Base-by-base conservation (phyloP, 1,140 invertebrate genomes). In the Papilio aristodemus region DNA sequence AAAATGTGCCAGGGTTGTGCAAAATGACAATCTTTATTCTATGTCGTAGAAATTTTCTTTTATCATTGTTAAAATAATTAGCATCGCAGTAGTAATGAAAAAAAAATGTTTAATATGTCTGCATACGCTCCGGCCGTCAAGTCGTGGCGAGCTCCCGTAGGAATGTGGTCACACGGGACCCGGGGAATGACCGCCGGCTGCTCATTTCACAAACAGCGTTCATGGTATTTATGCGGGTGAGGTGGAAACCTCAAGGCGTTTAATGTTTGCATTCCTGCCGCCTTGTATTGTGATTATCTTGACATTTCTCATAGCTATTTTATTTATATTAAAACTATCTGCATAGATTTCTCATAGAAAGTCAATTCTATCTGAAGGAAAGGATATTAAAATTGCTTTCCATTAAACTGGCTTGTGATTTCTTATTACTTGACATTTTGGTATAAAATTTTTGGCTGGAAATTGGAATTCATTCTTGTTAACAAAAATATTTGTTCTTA, bases 131-230 rank as follows among this genome's bases (percentile, higher is more conserved):
- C 22, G 19, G 64, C 69, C 68, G 70, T 73, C 41, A 72, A 22
- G 14, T 43, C 32, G 17, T 54, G 63, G 41, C 63, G 69, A 54
- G 72, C 74, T 81, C 80, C 77, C 74, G 14, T 36, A 76, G 79
- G 84, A 86, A 88, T 86, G 86, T 79, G 73, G 83, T 82, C 72
- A 62, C 72, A 71, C 82, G 74, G 79, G 81, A 78, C 78, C 54
- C 78, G 76, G 83, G 79, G 83, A 85, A 80, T 80, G 86, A 82
- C 80, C 84, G 78, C 60, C 22, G 50, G 68, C 67, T 68, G 62
- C 68, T 69, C 57, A 71, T 64, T 71, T 67, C 25, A 67, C 58
- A 62, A 71, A 75, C 64, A 57, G 72, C 37, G 69, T 72, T 71
- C 32, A 62, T 37, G 41, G 38, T 46, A 66, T 66, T 46, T 46